Percentiles rank a stretch among this genome's conserved stretches.
Conservation (phyloP, 2,888 invertebrate genomes). For the Oscheius sp. region DNA sequence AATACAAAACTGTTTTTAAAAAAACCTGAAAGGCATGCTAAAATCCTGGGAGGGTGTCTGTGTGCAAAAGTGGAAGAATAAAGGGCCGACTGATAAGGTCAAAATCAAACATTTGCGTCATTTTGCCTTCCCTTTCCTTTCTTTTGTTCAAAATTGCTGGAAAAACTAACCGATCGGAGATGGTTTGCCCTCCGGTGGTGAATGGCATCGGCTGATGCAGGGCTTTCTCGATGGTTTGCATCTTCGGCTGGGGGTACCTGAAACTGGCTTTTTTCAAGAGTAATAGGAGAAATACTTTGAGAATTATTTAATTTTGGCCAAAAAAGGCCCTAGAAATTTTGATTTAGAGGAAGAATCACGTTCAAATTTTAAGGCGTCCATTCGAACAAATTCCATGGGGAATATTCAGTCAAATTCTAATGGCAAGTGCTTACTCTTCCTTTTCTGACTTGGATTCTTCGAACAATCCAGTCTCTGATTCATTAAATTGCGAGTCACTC, state of each 20-base stretch:
- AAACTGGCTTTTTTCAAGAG: no score
- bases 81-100: not conserved
- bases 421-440: no score
- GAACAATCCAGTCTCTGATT: no score
- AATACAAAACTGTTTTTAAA: not conserved
- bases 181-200: slow-evolving; percentile 70
- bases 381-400: no score
- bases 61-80: not conserved
- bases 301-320: no score
- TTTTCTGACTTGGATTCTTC: no score
- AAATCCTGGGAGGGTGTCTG: not conserved
- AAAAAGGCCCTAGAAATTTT: no score
- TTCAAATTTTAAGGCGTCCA: no score
- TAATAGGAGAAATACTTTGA: no score
- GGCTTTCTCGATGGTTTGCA: slow-evolving; percentile 69
- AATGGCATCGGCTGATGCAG: slow-evolving; percentile 70
- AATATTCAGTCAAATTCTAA: no score
- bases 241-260: slow-evolving; percentile 29
- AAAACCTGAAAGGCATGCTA: slow-evolving; percentile 25
- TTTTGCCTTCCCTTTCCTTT: not conserved
- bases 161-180: slow-evolving; percentile 57
- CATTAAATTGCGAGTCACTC: no score
- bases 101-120: not conserved
- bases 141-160: not conserved
- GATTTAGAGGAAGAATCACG: no score